Percentiles rank a stretch among this genome's conserved stretches.
Conservation (phyloP, 2,888 invertebrate species). For the Saturnia japonica region DNA sequence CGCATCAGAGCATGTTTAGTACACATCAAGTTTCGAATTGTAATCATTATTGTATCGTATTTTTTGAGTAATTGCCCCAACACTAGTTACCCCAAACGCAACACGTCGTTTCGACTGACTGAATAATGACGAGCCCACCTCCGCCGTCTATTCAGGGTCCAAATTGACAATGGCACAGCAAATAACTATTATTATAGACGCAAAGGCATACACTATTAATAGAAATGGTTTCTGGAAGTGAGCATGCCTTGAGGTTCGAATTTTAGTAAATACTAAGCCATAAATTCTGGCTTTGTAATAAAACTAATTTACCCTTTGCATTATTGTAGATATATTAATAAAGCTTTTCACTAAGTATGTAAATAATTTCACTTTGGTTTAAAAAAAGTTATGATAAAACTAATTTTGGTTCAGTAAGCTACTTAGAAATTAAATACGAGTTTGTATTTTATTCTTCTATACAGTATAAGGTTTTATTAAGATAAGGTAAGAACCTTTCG, state of each 20-base stretch:
- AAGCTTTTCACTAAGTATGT: too few species aligned
- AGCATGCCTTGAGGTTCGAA: neutral
- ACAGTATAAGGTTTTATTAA: too few species aligned
- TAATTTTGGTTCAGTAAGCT: too few species aligned
- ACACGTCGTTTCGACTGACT: slow-evolving; percentile 55
- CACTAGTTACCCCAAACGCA: slow-evolving; percentile 50
- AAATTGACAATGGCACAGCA: slow-evolving; percentile 74
- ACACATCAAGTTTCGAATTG: neutral
- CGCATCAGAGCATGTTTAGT: neutral
- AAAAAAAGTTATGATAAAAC: too few species aligned
- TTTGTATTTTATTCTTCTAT: too few species aligned
- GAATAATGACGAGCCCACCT: slow-evolving; percentile 75
- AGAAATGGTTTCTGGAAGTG: slow-evolving; percentile 47
- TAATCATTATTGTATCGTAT: neutral
- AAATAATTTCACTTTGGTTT: too few species aligned
- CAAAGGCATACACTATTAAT: slow-evolving; percentile 63
- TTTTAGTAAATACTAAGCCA: neutral
- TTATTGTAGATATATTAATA: too few species aligned
- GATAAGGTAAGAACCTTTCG: too few species aligned
- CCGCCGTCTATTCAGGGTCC: slow-evolving; percentile 65
- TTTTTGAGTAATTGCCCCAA: slow-evolving; percentile 33
- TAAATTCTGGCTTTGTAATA: neutral
- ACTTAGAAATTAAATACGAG: too few species aligned
- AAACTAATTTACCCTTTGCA: neutral
- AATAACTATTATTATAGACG: slow-evolving; percentile 73